Base-by-base conservation (phyloP, 1,140 invertebrate species). In the Radopholus similis region DNA sequence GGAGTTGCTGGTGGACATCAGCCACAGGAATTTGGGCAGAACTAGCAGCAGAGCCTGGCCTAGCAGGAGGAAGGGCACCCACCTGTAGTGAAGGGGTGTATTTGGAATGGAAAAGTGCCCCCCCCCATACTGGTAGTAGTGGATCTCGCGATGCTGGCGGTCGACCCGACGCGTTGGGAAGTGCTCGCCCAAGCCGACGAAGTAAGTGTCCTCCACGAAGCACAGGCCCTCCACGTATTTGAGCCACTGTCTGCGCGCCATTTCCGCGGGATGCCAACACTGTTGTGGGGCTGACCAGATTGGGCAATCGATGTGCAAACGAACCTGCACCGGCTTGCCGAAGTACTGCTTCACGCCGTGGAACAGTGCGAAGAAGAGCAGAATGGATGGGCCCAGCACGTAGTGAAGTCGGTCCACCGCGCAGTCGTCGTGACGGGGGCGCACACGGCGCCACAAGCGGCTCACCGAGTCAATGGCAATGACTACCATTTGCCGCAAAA, bases 141-240 rank as follows among this genome's bases (percentile, higher is more conserved):
- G 59, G 18, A 68, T 44, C 44, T 74, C 64, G 35, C 38, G 30
- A n/a, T 55, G 34, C n/a, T 74, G 44, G 4, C 68, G 51, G 23
- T 70, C 66, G 8, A 42, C 13, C 21, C 40, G 4, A 6, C 32
- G 32, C n/a, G 32, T 55, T 1, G 73, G 66, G 23, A 70, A 65
- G 1, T 32, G 13, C 18, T 68, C 68, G 34, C 59, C 42, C 21
- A 76, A 51, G n/a, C 47, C 42, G 28, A 76, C 64, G 38, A 66
- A 76, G 55, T 74, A 74, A 13, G 73, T 74, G 51, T 69, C 40
- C 47, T 74, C 73, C 28, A 72, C 68, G 34, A 74, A 74, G 32
- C 73, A 73, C 32, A 69, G 74, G n/a, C 30, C 73, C 21, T 73
- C 70, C 1, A 59, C 32, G 40, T 73, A 73, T 2, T 72, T 53